These are phyloP conservation scores for Heterodera schachtii DNA, from an alignment of 1,140 invertebrate species.

Conservation along the genomic window DNA sequence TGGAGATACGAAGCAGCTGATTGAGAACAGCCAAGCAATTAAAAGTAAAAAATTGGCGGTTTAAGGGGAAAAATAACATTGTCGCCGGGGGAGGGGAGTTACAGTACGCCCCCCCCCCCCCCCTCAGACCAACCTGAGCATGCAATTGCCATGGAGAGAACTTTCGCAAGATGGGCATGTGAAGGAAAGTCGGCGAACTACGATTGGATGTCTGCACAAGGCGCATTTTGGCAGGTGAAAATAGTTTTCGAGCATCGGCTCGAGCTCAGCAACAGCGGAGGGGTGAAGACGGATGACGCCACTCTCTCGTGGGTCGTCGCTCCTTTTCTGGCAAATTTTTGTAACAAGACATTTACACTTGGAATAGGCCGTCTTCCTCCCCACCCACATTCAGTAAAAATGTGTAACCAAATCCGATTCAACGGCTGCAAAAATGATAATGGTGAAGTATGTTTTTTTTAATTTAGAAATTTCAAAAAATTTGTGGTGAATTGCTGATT, in stretches of 20 bases:
- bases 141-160: constrained; percentile 27
- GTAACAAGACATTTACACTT: not conserved
- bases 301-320: not conserved
- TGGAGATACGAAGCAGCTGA: too few species aligned
- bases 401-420: too few species aligned
- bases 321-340: constrained; percentile 15
- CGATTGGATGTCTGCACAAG: constrained; percentile 28
- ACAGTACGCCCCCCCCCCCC: not conserved
- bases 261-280: constrained; percentile 25
- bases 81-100: too few species aligned
- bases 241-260: constrained; percentile 8
- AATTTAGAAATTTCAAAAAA: too few species aligned
- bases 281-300: constrained; percentile 31
- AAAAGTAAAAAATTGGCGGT: too few species aligned
- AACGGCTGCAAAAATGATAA: too few species aligned
- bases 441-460: too few species aligned
- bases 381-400: too few species aligned
- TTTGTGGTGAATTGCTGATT: too few species aligned
- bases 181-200: constrained; percentile 28
- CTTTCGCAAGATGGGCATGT: constrained; percentile 7
- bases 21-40: too few species aligned
- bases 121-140: constrained; percentile 20
- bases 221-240: constrained; percentile 17
- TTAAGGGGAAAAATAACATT: too few species aligned
- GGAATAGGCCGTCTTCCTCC: too few species aligned